Base-by-base conservation (phyloP, 2,888 invertebrate genomes). In the Drosophila algonquin region DNA sequence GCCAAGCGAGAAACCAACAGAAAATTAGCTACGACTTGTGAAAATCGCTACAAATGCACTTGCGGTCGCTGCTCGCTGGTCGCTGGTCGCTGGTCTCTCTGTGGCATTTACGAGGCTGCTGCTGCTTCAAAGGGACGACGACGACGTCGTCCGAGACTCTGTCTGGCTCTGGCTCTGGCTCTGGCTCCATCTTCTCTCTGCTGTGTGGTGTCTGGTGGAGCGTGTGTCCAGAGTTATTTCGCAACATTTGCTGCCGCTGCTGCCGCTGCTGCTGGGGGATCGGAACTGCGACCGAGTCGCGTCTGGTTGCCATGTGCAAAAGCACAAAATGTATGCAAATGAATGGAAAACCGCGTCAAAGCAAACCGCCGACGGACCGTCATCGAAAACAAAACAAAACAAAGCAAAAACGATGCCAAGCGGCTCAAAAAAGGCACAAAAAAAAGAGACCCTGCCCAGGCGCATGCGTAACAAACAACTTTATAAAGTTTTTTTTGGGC, bases 21-120 rank as follows among this genome's bases (percentile, higher is more conserved):
- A 88, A 40, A 88, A 88, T 88, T 88, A 88, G 87, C 88, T 80
- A 54, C 79, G 85, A 87, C 85, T 77, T 88, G 90, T 79, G 90
- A 88, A 88, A 87, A 90, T 83, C 73, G 83, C 75, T 75, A 72
- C 86, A 89, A 79, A 85, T 86, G 85, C 87, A 87, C 72, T 79
- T 85, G 89, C 77, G 89, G 87, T 89, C 18, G 1, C 18, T 18
- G 18, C 1, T 18, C 18, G 1, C 73, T 82, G 14, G 40, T 14
- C 40, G 6, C 2, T n/a, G n/a, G n/a, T n/a, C 27, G 7, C 27
- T 27, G 40, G 40, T 40, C 40, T 14, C 14, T 14, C 7, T 40
- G 40, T 40, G 70, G 63, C 85, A 78, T 89, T 85, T 85, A 82
- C 73, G 87, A 79, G 75, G 14, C 40, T 40, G 12, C 68, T 55